These are phyloP conservation scores for Antechinus flavipes DNA, from an alignment of 2,113 vertebrate genomes.

Conservation along the genomic window DNA sequence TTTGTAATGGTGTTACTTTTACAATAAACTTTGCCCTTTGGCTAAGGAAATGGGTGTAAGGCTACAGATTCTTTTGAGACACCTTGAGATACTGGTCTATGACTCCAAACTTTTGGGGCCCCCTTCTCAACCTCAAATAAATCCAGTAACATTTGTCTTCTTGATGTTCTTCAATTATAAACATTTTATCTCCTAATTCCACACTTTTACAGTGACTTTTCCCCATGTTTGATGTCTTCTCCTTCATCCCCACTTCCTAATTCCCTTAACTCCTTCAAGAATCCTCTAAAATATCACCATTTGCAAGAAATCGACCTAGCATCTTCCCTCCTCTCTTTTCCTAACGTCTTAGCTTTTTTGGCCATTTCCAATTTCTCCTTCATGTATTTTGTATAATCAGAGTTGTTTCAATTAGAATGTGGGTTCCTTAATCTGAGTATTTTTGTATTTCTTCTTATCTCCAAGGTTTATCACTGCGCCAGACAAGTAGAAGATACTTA, in stretches of 20 bases:
- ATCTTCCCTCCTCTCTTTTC: neutral
- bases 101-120: no score
- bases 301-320: neutral
- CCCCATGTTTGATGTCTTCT: no score
- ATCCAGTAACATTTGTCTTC: neutral
- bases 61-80: no score
- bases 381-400: neutral
- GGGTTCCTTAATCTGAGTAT: no score
- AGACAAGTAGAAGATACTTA: neutral
- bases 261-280: neutral
- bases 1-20: no score
- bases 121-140: no score
- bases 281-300: neutral
- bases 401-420: neutral
- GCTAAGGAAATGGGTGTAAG: no score
- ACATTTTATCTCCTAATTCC: neutral
- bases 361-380: neutral
- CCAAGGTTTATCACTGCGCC: neutral
- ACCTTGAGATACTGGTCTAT: no score
- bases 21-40: no score
- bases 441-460: neutral
- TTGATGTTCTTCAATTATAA: neutral
- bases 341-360: neutral
- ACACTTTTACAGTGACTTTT: neutral
- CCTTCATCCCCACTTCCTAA: neutral